Conservation (phyloP, 2,888 invertebrate genomes). For the Allacma fusca region DNA sequence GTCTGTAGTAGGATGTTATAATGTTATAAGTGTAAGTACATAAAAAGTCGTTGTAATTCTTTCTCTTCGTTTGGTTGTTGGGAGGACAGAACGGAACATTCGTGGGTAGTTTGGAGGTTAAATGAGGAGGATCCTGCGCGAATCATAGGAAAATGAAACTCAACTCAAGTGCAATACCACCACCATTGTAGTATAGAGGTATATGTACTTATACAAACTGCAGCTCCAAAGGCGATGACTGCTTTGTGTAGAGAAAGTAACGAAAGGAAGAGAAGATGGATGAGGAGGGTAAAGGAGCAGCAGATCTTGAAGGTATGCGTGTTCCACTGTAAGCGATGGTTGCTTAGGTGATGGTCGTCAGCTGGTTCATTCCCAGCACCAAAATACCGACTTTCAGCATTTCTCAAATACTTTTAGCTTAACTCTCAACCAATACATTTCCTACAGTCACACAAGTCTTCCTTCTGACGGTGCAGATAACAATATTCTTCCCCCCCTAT, state of each 20-base stretch:
- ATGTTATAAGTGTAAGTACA: not conserved
- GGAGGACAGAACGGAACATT: constrained; percentile 38
- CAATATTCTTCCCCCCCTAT: not conserved
- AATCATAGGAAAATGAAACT: constrained; percentile 36
- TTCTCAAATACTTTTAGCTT: constrained; percentile 50
- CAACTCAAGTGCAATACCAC: constrained; percentile 26
- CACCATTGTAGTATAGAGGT: not conserved
- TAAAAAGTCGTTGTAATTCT: constrained; percentile 20
- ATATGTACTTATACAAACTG: not conserved
- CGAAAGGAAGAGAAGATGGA: constrained; percentile 38
- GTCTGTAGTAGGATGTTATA: not conserved
- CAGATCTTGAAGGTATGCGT: constrained; percentile 41
- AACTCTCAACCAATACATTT: constrained; percentile 38
- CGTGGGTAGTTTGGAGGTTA: constrained; percentile 45
- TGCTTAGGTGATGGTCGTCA: constrained; percentile 52
- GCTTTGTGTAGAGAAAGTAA: constrained; percentile 9
- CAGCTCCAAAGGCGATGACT: not conserved
- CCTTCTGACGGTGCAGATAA: not conserved
- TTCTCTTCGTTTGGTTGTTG: constrained; percentile 15
- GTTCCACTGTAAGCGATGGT: constrained; percentile 36
- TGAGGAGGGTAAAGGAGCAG: constrained; percentile 36
- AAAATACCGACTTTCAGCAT: constrained; percentile 51
- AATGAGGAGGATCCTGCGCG: constrained; percentile 45
- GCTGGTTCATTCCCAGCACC: constrained; percentile 59
- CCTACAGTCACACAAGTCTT: constrained; percentile 9